These are phyloP conservation scores for Nasua narica DNA, from an alignment of 2,797 vertebrate genomes.

Conservation along the genomic window DNA sequence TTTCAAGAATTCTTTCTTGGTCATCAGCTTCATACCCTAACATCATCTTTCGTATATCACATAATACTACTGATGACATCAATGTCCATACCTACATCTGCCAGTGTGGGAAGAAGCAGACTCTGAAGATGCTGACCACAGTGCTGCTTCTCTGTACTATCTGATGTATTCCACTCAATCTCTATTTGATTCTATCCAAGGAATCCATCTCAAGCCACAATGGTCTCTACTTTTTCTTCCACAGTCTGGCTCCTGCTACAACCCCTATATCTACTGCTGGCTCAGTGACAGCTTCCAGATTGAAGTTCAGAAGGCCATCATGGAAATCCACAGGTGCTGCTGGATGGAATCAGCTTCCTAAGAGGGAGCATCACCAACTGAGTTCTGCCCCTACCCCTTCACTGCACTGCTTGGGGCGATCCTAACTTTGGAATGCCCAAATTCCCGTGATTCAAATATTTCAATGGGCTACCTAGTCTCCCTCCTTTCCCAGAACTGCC, in stretches of 20 bases:
- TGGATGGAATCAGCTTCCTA: constrained; percentile 23
- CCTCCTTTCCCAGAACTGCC: constrained; percentile 29
- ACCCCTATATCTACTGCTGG: constrained; percentile 96
- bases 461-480: constrained; percentile 35
- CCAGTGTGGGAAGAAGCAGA: constrained; percentile 87
- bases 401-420: not conserved
- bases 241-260: constrained; percentile 96
- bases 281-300: constrained; percentile 88
- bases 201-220: constrained; percentile 92
- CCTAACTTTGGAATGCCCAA: constrained; percentile 7
- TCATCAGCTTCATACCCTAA: too few species aligned
- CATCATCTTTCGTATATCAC: too few species aligned
- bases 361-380: not conserved
- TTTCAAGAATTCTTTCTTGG: too few species aligned
- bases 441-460: constrained; percentile 56
- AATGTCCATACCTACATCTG: constrained; percentile 84
- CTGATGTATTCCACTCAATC: constrained; percentile 94
- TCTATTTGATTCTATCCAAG: constrained; percentile 92
- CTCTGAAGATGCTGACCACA: constrained; percentile 91
- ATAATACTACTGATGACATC: constrained; percentile 18
- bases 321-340: constrained; percentile 35
- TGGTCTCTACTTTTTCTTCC: constrained; percentile 92
- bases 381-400: not conserved
- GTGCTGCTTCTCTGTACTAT: constrained; percentile 91
- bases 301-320: constrained; percentile 79